Evolutionary conservation across 2,797 vertebrate species (phyloP).

Genomic region (Buphagus erythrorhynchus): DNA sequence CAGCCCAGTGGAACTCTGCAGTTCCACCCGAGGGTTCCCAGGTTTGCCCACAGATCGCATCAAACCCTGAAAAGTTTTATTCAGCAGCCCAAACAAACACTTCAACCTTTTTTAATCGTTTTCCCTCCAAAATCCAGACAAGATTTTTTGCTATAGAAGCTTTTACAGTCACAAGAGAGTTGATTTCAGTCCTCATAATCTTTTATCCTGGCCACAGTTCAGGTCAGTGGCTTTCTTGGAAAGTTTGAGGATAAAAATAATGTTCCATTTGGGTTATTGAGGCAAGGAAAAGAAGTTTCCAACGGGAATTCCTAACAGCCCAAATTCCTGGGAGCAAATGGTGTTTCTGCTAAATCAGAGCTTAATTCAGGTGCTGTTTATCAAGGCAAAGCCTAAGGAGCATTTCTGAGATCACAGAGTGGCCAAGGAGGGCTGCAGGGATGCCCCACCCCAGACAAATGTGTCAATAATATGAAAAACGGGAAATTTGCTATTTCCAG

Average conservation of each 20-base stretch:
- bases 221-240: background rate
- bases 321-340: background rate
- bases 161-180: rapidly evolving
- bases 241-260: background rate
- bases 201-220: background rate
- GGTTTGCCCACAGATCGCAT: background rate
- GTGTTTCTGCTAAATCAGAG: background rate
- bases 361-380: background rate
- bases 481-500: background rate
- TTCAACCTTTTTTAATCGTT: rapidly evolving
- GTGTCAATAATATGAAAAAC: background rate
- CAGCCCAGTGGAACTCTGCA: background rate
- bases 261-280: background rate
- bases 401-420: background rate
- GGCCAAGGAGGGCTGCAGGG: background rate
- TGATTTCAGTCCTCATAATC: background rate
- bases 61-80: background rate
- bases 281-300: background rate
- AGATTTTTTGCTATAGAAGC: background rate
- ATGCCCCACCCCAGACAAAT: background rate
- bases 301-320: background rate
- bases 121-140: background rate
- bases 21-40: background rate
- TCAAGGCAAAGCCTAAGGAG: background rate
- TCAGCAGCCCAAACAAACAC: background rate